Conservation (phyloP, 2,888 invertebrate species). For the Mactromeris polynyma region DNA sequence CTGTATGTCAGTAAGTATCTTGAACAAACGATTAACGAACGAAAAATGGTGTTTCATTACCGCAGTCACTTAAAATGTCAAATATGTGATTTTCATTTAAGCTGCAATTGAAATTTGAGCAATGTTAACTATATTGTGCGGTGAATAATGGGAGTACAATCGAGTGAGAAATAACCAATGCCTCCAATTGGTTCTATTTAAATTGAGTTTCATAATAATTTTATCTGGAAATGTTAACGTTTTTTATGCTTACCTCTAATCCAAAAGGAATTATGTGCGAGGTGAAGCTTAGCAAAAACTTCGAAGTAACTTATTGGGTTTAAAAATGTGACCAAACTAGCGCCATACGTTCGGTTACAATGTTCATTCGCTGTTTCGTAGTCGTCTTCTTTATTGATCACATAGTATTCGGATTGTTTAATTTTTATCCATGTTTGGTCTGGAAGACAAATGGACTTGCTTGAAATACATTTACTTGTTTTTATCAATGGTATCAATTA, state of each 20-base stretch:
- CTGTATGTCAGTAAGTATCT: background rate
- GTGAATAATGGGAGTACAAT: no score
- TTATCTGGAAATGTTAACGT: no score
- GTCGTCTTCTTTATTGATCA: background rate
- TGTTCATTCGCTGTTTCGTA: background rate
- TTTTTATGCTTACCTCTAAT: background rate
- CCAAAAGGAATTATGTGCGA: background rate
- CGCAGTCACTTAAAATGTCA: no score
- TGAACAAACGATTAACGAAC: background rate
- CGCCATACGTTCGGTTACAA: background rate
- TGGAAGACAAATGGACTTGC: background rate
- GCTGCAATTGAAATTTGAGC: no score
- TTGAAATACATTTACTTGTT: background rate
- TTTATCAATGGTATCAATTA: background rate
- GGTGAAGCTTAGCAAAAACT: background rate
- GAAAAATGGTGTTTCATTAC: no score
- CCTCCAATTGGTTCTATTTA: no score
- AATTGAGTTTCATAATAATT: no score
- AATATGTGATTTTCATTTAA: no score
- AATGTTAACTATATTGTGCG: no score
- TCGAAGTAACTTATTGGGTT: background rate
- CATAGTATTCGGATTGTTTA: background rate
- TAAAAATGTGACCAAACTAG: background rate
- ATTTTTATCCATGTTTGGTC: background rate
- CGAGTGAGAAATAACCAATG: no score